Base-by-base conservation (phyloP, 2,113 vertebrate genomes). In the Gadus chalcogrammus region DNA sequence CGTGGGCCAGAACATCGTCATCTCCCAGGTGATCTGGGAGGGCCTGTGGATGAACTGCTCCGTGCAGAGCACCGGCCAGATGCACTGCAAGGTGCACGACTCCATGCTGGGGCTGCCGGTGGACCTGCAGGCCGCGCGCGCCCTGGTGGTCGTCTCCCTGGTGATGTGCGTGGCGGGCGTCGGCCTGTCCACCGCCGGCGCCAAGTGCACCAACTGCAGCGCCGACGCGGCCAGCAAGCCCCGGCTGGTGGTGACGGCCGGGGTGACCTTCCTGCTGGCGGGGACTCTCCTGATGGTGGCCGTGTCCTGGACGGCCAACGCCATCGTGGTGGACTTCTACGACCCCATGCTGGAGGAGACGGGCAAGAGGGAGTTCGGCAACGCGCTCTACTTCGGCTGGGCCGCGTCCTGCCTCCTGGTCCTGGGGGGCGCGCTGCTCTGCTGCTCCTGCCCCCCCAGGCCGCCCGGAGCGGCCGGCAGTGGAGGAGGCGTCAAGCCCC, bases 31-130 rank as follows among this genome's bases (percentile, higher is more conserved):
- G 64, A 90, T 93, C 80, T 93, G 92, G 92, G 92, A 93, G 61
- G 92, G 92, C 56, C 79, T 93, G 76, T 93, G 92, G 92, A 93
- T 93, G 92, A 90, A 91, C 83, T 93, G 92, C 5, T 91, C 91
- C n/a, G 92, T 93, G 73, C 92, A 93, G 82, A 93, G 92, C 88
- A 93, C 92, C 0, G 92, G 92, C 0, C 92, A 93, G 87, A 93
- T 93, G 91, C 92, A 93, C 89, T 93, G 92, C 81, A 88, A 68
- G 67, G 88, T 93, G 53, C 91, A 92, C 17, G 92, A 93, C 68
- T 93, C 91, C 73, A 88, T 93, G 92, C 83, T 93, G 71, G 91
- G 89, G 28, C 84, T 93, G 4, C 82, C 90, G 0, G 68, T 73
- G 17, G 89, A 92, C 27, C 85, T 93, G 70, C 93, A 93, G 72